Base-by-base conservation (phyloP, 2,113 vertebrate species). In the Platysternon megacephalum region DNA sequence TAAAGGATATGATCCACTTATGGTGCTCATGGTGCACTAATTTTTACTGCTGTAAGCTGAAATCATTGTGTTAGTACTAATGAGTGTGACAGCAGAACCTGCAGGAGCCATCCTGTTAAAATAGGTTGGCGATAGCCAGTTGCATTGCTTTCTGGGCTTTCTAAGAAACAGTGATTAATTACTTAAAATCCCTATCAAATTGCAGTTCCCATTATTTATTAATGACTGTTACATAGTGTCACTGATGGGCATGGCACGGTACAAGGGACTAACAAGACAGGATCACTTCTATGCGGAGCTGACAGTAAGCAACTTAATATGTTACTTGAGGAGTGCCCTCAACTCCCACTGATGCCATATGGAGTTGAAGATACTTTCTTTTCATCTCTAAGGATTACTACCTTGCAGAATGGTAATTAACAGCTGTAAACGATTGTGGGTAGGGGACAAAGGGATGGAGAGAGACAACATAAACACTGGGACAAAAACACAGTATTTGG, bases 51-150 rank as follows among this genome's bases (percentile, higher is more conserved):
- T 39, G 65, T 4, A 19, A 82, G 35, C 26, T 21, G 79, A 48
- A 24, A 11, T 46, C 32, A 14, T 26, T 0, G 0, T 2, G 16
- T n/a, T 13, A 1, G 7, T 2, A 14, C 3, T 39, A 61, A 39
- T 24, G 82, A 17, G 35, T 85, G 24, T 79, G 82, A 24, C 28
- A 88, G 32, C 35, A 6, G 13, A 53, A 83, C 22, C 24, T 17
- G 72, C 17, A 53, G 65, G 22, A 55, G 35, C 28, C 0, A 0
- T 42, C 0, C 0, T 53, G 46, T 1, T 61, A 29, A 8, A 13
- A 11, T 2, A 58, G n/a, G 79, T 79, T 32, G 81, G 28, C 1
- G 13, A 35, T 44, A 48, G 11, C 61, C 56, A 16, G 14, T 53
- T 17, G 2, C 2, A 13, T 32, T 10, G 61, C 35, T 68, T n/a